phyloP scores from a whole-genome alignment of 2,113 vertebrate genomes.

The Chrysemys picta region DNA sequence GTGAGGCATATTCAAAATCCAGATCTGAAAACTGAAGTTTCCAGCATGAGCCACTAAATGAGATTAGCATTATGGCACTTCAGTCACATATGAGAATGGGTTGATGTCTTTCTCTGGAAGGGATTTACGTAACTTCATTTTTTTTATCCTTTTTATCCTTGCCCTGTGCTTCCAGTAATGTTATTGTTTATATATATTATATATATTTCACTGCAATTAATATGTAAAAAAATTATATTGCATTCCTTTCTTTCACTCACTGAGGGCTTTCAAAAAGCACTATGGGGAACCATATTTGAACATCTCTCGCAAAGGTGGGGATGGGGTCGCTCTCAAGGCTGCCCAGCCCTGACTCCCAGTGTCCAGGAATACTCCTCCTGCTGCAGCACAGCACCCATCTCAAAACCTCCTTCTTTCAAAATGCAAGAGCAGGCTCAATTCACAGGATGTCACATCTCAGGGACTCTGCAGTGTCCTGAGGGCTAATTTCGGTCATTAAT shows the following conservation, averaged over 20 bases:
- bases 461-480: not conserved
- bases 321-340: not conserved
- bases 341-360: not conserved
- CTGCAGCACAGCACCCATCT: fast-evolving
- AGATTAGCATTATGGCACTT: not conserved
- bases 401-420: not conserved
- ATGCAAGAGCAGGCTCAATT: not conserved
- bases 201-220: not conserved
- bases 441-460: not conserved
- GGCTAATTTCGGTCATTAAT: not conserved
- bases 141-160: not conserved
- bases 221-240: not conserved
- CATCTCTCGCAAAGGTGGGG: not conserved
- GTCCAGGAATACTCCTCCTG: not conserved
- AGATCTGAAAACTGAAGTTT: not conserved
- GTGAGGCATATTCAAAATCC: not conserved
- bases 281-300: not conserved
- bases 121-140: fast-evolving
- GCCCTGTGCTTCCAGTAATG: not conserved
- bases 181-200: not conserved
- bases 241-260: not conserved
- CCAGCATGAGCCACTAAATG: not conserved
- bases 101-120: not conserved
- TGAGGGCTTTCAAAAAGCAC: not conserved
- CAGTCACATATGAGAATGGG: fast-evolving